phyloP scores from a whole-genome alignment of 1,140 invertebrate genomes.

The Leptinotarsa lineolata region DNA sequence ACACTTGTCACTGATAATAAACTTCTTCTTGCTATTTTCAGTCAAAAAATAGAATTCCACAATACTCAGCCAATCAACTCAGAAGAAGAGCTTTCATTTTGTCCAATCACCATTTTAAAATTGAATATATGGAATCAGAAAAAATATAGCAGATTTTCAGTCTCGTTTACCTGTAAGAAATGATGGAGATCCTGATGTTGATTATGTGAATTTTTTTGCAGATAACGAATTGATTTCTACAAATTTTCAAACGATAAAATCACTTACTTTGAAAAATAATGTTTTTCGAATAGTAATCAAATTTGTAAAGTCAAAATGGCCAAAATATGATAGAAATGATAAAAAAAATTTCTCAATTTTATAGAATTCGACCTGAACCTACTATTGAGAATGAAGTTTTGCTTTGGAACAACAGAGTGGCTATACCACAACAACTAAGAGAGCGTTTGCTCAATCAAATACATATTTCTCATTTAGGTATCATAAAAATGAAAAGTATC shows the following conservation, averaged over 20 bases:
- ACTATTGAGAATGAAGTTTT: constrained; percentile 16
- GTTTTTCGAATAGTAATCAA: not conserved
- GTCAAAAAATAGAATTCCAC: constrained; percentile 1
- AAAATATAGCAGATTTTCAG: not conserved
- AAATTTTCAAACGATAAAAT: constrained; percentile 5
- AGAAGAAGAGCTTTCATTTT: not conserved
- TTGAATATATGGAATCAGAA: not conserved
- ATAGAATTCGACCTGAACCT: not conserved
- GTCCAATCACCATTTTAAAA: not conserved
- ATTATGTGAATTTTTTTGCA: constrained; percentile 5
- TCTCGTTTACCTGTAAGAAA: not conserved
- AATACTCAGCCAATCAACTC: not conserved
- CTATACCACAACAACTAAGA: constrained; percentile 12
- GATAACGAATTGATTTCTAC: constrained; percentile 9
- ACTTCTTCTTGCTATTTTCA: no score
- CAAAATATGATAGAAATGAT: constrained; percentile 8
- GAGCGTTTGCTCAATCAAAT: not conserved
- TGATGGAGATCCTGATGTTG: not conserved
- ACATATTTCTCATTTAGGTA: constrained; percentile 27
- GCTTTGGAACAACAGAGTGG: not conserved
- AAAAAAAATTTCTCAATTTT: no score
- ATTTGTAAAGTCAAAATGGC: constrained; percentile 2
- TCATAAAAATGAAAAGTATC: constrained; percentile 25
- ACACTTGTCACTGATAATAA: no score
- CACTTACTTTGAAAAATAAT: constrained; percentile 5